Base-by-base conservation (phyloP, 1,140 invertebrate species). In the Drosophila sturtevanti region DNA sequence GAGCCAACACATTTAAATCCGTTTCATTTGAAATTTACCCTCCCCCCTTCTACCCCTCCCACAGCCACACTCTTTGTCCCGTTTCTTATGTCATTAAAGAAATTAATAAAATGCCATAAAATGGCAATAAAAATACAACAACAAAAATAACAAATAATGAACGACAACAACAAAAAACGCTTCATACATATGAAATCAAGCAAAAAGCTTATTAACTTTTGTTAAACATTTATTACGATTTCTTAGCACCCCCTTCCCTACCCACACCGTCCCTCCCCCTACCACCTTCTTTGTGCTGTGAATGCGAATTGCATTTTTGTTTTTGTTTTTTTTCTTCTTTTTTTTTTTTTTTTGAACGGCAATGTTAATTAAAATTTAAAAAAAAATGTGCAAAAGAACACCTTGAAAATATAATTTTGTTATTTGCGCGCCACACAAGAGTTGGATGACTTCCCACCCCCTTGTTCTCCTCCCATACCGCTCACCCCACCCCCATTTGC, bases 331-430 rank as follows among this genome's bases (percentile, higher is more conserved):
- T 24, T 31, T 31, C 7, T 31, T 31, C 5, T 31, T 31, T 31
- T 31, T 31, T 31, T 31, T 31, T 31, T 31, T 31, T 31, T 31
- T 82, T 67, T 44, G 79, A 72, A 71, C 74, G 71, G 62, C 71
- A 84, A 86, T 64, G 79, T 81, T 81, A 81, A 81, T 81, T 81
- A 81, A 87, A 87, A 87, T 86, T 48, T 81, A 75, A 77, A 72
- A 31, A 31, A 70, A 74, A 71, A 82, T 82, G 74, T 81, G 81
- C 80, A 71, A 76, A 72, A 87, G 82, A 87, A 87, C 82, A 87
- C 82, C 82, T 87, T 87, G 79, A 77, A 89, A 87, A 89, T 89
- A 85, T 85, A 86, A 89, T 87, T 89, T 87, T 87, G 84, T 89
- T 87, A 79, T 79, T 79, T 79, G 73, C 77, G 68, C 76, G 76